Evolutionary conservation across 2,888 invertebrate genomes (phyloP).

Genomic region (Euclidia mi): DNA sequence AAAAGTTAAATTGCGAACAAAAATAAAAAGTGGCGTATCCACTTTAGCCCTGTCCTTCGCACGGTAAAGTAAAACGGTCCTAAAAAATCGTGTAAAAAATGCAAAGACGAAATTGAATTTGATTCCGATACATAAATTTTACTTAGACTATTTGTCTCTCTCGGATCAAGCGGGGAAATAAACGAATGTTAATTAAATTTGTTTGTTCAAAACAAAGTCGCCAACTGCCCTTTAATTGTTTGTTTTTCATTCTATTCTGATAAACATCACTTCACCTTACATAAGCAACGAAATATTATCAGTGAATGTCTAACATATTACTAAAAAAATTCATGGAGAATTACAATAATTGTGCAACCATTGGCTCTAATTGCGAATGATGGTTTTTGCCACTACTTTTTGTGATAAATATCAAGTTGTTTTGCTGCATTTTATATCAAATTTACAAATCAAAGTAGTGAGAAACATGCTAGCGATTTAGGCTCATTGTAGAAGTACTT

Average conservation of each 20-base stretch:
- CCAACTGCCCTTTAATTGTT: conserved; percentile 81
- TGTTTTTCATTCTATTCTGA: conserved; percentile 60
- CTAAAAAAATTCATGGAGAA: too few relatives aligned
- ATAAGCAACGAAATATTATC: not conserved
- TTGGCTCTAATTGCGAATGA: too few relatives aligned
- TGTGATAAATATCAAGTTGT: too few relatives aligned
- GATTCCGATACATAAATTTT: conserved; percentile 90
- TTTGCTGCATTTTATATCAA: too few relatives aligned
- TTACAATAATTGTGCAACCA: too few relatives aligned
- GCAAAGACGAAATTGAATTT: conserved; percentile 89
- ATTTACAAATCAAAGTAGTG: too few relatives aligned
- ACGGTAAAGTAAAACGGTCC: conserved; percentile 73
- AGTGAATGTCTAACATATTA: not conserved
- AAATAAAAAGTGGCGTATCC: conserved; percentile 60
- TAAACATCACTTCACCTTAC: conserved; percentile 18
- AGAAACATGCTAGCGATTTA: too few relatives aligned
- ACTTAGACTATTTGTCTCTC: conserved; percentile 88
- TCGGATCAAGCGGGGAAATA: conserved; percentile 86
- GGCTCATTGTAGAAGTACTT: too few relatives aligned
- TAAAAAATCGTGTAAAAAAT: conserved; percentile 87
- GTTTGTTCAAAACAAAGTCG: conserved; percentile 80
- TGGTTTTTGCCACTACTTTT: too few relatives aligned
- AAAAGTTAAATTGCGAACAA: not conserved
- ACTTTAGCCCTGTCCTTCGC: conserved; percentile 62
- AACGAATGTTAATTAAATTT: conserved; percentile 87